Evolutionary conservation across 2,888 invertebrate species (phyloP), one percentile per base, ranked within the genome.

Genomic region (Pyrocoelia pectoralis): DNA sequence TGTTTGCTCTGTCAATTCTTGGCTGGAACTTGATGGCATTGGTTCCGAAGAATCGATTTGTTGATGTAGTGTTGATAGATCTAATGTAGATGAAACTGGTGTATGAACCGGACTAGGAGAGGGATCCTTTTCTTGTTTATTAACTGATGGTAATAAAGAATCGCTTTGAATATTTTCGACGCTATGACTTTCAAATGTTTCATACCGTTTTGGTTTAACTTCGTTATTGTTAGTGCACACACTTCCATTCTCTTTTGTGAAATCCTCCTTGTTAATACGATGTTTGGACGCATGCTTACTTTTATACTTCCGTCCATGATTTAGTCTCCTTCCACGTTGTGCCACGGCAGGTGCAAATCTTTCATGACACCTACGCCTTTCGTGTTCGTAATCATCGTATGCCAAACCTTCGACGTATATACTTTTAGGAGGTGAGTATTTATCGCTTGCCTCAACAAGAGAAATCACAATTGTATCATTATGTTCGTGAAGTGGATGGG

Each of bases 301-400:
- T 52, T 74, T 76, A n/a, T 73, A 66, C 28, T 74, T 70, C 62
- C 74, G 72, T 56, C 70, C 70, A 5, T 76, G 73, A 40, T 77
- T 75, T 50, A 65, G 67, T 51, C 82, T 80, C 56, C 87, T 84
- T 14, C 85, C 86, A 49, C 86, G 84, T 2, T 86, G 84, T 10
- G 84, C 84, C 10, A 88, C 81, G 1, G 87, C 84, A 69, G 75
- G 18, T 70, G 67, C 50, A 72, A 69, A 68, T 71, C 72, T 66
- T 75, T 89, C 89, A 72, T 85, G 86, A 68, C 85, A 87, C 67
- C 89, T 83, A 9, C 89, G 79, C 55, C 84, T 82, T 72, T 89
- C 89, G 58, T 88, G 85, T 72, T 89, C 88, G 72, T 84, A 84
- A 59, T 88, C 88, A 68, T 84, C 84, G 59, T 84, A 84, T 54